Percentiles rank a stretch among this genome's conserved stretches.
These are phyloP conservation scores for Athene noctua DNA, from an alignment of 2,113 vertebrate genomes.

Conservation along the genomic window DNA sequence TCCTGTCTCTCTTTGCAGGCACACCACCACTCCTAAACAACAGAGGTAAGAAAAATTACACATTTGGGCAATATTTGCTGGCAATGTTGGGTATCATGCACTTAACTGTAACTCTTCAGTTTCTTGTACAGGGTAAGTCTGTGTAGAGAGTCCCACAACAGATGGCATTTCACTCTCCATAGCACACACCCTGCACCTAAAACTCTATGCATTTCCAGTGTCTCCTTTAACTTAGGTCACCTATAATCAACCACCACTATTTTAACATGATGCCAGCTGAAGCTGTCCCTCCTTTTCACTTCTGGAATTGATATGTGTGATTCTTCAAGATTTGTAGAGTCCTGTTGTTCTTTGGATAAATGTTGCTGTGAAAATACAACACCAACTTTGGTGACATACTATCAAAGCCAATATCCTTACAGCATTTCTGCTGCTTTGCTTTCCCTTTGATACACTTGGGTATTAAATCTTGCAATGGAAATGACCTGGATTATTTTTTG, in stretches of 20 bases:
- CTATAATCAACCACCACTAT: background rate
- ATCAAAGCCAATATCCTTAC: background rate
- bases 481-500: background rate
- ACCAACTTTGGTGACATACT: background rate
- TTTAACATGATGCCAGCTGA: background rate
- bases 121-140: background rate
- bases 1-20: background rate
- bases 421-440: background rate
- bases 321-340: background rate
- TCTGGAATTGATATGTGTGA: background rate
- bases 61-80: background rate
- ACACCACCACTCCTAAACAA: background rate
- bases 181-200: background rate
- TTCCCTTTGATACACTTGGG: background rate
- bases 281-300: background rate
- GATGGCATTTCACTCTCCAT: background rate
- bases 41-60: background rate
- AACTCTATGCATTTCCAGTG: background rate
- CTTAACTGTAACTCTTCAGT: background rate
- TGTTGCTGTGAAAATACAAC: background rate
- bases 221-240: background rate
- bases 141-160: background rate
- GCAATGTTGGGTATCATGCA: background rate
- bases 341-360: background rate
- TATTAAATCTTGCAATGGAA: background rate